Conservation (phyloP, 1,140 invertebrate species). For the Conopomorpha cramerella region DNA sequence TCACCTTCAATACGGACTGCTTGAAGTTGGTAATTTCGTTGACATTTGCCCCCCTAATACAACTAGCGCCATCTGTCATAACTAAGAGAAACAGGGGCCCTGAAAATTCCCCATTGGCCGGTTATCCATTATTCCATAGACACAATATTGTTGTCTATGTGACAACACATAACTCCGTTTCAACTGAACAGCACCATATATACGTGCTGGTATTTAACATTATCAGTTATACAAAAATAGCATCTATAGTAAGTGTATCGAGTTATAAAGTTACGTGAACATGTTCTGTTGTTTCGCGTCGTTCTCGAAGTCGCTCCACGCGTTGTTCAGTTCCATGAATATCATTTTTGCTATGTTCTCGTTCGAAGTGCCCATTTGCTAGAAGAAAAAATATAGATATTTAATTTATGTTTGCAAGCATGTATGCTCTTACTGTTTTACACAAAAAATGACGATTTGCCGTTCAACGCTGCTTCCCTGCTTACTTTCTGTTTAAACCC, state of each 20-base stretch:
- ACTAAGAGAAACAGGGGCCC: no score
- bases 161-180: neutral
- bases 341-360: conserved; percentile 94
- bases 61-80: no score
- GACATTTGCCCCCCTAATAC: no score
- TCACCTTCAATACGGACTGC: no score
- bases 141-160: neutral
- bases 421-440: no score
- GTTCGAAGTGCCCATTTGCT: conserved; percentile 88
- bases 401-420: no score
- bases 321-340: conserved; percentile 98
- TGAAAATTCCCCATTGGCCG: no score
- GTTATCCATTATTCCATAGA: neutral
- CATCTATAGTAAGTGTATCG: neutral
- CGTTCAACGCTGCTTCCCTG: no score
- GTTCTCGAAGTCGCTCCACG: conserved; percentile 97
- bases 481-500: no score
- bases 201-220: neutral
- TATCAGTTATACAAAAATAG: neutral
- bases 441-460: no score
- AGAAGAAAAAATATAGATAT: no score
- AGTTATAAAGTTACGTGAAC: conserved; percentile 57
- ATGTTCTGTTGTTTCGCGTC: conserved; percentile 84
- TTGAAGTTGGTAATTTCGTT: no score
- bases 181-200: neutral